Conservation (phyloP, 2,113 vertebrate species). For the Alosa alosa region DNA sequence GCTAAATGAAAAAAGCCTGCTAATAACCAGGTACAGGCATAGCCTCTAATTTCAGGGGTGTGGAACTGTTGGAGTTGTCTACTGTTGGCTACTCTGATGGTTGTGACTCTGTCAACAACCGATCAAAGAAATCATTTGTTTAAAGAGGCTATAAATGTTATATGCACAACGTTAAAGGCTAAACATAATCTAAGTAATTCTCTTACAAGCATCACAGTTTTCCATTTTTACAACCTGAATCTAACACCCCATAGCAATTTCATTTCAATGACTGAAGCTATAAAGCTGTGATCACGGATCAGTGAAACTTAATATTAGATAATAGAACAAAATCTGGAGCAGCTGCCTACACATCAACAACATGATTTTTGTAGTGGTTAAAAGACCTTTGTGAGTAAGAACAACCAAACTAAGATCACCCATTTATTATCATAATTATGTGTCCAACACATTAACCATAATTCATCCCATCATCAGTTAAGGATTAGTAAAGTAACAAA, state of each 20-base stretch:
- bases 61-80: background rate
- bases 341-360: background rate
- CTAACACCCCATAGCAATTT: background rate
- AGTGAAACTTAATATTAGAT: background rate
- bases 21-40: slow-evolving; percentile 7
- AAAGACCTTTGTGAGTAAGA: background rate
- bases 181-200: background rate
- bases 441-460: background rate
- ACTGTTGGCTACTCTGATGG: background rate
- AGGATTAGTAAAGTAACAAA: background rate
- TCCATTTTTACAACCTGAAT: background rate
- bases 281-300: background rate
- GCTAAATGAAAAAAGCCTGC: slow-evolving; percentile 13
- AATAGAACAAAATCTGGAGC: background rate
- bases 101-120: background rate
- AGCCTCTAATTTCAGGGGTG: background rate
- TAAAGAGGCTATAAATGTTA: slow-evolving; percentile 13
- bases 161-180: background rate
- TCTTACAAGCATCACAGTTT: background rate
- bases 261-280: background rate
- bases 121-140: background rate
- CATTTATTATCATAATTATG: background rate
- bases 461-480: background rate
- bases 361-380: background rate
- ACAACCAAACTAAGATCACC: background rate